phyloP scores from a whole-genome alignment of 2,888 invertebrate genomes.

The Caenorhabditis imperialis region DNA sequence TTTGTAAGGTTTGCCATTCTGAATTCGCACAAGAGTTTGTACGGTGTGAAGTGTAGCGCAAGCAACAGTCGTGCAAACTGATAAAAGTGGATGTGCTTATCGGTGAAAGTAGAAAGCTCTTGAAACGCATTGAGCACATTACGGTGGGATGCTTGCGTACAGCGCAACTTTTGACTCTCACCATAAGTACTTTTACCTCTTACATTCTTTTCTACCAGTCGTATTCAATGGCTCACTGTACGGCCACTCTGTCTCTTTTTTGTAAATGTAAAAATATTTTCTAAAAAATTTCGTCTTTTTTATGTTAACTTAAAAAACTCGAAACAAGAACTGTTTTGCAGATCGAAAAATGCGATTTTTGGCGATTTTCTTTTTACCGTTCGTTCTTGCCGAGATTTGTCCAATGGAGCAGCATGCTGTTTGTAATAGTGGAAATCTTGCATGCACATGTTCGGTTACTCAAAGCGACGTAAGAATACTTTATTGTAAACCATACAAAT shows the following conservation, averaged over 20 bases:
- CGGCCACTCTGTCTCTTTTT: neutral
- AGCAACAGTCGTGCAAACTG: conserved; percentile 6
- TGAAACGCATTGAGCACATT: conserved; percentile 28
- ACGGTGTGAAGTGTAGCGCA: conserved; percentile 23
- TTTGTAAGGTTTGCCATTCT: no score
- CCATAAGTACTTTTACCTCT: conserved; percentile 38
- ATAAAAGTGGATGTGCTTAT: conserved; percentile 50
- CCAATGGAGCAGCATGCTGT: conserved; percentile 62
- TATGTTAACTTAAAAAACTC: neutral
- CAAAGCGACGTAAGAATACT: conserved; percentile 62
- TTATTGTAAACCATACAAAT: neutral
- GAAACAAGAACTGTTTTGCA: neutral
- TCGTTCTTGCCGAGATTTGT: conserved; percentile 59
- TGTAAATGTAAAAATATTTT: neutral
- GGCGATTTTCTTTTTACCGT: conserved; percentile 39
- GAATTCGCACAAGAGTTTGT: conserved; percentile 18
- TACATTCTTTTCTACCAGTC: conserved; percentile 7
- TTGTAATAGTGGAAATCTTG: conserved; percentile 59
- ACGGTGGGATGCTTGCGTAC: conserved; percentile 24
- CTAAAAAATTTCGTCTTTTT: neutral
- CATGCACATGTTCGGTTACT: conserved; percentile 66
- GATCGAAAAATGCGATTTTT: conserved; percentile 46
- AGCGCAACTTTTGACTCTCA: conserved; percentile 12
- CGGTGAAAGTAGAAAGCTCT: conserved; percentile 45
- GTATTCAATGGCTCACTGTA: neutral